Base-by-base conservation (phyloP, 2,113 vertebrate species). In the Xyliphius kryptos region DNA sequence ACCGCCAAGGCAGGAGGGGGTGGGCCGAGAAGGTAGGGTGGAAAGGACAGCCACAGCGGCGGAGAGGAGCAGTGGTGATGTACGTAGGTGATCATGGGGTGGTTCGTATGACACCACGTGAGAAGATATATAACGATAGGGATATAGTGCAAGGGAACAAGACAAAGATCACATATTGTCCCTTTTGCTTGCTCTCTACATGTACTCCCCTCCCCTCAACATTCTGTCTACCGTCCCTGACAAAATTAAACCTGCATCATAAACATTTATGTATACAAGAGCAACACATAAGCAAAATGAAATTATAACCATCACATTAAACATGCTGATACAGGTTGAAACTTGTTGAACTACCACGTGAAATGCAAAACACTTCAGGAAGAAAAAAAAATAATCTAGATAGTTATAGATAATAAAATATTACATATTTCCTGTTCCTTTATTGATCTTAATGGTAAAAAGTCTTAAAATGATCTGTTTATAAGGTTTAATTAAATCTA, bases 61-160 rank as follows among this genome's bases (percentile, higher is more conserved):
- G 71, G 82, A 81, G 80, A 79, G 71, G 72, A 86, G 79, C 79
- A 84, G 84, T 80, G 76, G 72, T 79, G 83, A 76, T 84, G 86
- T 91, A n/a, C n/a, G n/a, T n/a, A n/a, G 92, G 92, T 92, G 82
- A 84, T 85, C 95, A 94, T 87, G 78, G 82, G 91, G 91, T 90
- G 93, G 90, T 88, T 92, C 89, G 89, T 90, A 82, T 88, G 85
- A 92, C 91, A 91, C 89, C 87, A 85, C 82, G 87, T 87, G 86
- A 94, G 95, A 91, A 91, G 83, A 96, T 95, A 88, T 86, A 71
- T 71, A 89, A 89, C 87, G 85, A 89, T 89, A 88, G 86, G 87
- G 80, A 89, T 89, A 89, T 89, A 88, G 85, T 89, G 87, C 85
- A 89, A 88, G 87, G 87, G 86, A 88, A 88, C 84, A 87, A 87